These are phyloP conservation scores for Aleiodes testaceus DNA, from an alignment of 2,888 invertebrate species.

Conservation along the genomic window DNA sequence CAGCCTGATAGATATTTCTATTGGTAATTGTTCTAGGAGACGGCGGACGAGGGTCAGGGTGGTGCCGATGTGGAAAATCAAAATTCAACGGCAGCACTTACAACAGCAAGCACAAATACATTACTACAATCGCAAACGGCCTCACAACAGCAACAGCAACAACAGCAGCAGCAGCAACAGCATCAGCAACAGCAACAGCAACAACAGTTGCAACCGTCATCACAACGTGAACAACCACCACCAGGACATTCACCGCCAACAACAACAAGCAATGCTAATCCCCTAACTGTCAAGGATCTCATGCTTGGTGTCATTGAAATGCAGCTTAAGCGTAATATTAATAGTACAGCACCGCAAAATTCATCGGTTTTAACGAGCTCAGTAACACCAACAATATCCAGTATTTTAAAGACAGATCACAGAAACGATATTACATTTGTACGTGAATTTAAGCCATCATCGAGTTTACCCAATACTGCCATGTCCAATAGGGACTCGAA, in stretches of 20 bases:
- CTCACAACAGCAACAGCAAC: conserved; percentile 55
- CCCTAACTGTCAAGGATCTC: conserved; percentile 86
- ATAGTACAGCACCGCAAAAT: conserved; percentile 72
- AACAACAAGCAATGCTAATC: conserved; percentile 73
- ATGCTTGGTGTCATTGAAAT: conserved; percentile 89
- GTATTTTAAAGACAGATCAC: conserved; percentile 76
- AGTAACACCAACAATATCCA: conserved; percentile 77
- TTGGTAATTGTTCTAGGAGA: conserved; percentile 76
- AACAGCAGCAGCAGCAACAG: conserved; percentile 64
- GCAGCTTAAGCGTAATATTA: conserved; percentile 80
- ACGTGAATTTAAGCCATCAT: conserved; percentile 73
- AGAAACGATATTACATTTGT: conserved; percentile 75
- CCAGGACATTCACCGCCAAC: conserved; percentile 67
- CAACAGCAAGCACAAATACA: conserved; percentile 56
- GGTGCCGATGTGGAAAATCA: conserved; percentile 71
- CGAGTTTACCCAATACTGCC: conserved; percentile 63
- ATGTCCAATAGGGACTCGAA: conserved; percentile 67
- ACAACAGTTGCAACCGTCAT: conserved; percentile 62
- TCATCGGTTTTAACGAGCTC: conserved; percentile 71
- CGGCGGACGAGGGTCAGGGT: conserved; percentile 88
- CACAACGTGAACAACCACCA: conserved; percentile 67
- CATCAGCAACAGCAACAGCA: conserved; percentile 71
- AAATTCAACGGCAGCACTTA: conserved; percentile 61
- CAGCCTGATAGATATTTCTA: conserved; percentile 70
- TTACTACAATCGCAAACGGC: conserved; percentile 52